phyloP scores from a whole-genome alignment of 2,113 vertebrate species.

The Xenopus laevis region DNA sequence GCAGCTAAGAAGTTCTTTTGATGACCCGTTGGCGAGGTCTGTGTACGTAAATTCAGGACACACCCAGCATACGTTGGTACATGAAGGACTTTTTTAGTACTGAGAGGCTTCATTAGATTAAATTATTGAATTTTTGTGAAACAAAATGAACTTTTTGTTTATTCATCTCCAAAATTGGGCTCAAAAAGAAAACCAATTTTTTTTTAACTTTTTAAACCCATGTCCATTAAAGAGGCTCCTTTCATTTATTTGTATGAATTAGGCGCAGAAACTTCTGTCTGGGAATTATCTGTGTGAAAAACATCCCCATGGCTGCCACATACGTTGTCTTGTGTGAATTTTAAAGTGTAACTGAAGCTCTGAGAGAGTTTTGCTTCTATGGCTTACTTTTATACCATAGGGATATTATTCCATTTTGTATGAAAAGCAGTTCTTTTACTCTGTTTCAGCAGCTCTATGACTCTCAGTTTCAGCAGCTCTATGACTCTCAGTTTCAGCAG shows the following conservation, averaged over 20 bases:
- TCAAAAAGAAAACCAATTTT: background rate
- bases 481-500: too few species aligned
- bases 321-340: background rate
- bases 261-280: too few species aligned
- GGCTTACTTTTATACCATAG: too few species aligned
- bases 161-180: conserved; percentile 2
- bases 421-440: too few species aligned
- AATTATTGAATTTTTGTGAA: conserved; percentile 62
- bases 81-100: conserved; percentile 67
- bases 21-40: conserved; percentile 59
- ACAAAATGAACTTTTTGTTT: conserved; percentile 2
- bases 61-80: conserved; percentile 59
- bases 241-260: background rate
- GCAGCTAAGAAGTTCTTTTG: conserved; percentile 99
- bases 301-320: background rate
- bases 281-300: background rate
- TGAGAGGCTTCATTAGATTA: conserved; percentile 58
- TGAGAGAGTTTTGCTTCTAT: too few species aligned
- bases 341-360: too few species aligned
- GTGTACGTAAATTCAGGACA: conserved; percentile 50
- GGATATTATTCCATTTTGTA: too few species aligned
- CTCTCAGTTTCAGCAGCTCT: too few species aligned
- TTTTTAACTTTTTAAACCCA: background rate
- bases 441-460: too few species aligned
- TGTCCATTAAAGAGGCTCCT: background rate